Conservation (phyloP, 1,140 invertebrate genomes). For the Achroia grisella region DNA sequence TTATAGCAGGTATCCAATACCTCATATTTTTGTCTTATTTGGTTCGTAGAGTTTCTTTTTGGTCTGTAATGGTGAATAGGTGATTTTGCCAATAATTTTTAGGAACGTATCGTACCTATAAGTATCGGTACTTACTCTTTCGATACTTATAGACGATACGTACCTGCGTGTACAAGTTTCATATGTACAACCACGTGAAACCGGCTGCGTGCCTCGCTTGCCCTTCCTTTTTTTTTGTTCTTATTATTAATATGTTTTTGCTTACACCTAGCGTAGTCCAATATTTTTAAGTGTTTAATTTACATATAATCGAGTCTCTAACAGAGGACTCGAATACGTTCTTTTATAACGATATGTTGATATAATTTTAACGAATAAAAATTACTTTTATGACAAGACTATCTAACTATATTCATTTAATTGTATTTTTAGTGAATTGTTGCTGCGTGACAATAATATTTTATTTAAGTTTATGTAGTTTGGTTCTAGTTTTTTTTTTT, state of each 20-base stretch:
- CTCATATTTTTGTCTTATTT: too few relatives aligned
- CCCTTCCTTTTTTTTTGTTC: not conserved
- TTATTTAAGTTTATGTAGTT: slow-evolving; percentile 34
- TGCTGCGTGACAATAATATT: slow-evolving; percentile 55
- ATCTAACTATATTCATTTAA: slow-evolving; percentile 29
- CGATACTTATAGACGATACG: too few relatives aligned
- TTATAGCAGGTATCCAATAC: too few relatives aligned
- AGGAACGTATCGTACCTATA: too few relatives aligned
- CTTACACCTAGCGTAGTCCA: not conserved
- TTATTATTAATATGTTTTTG: slow-evolving; percentile 6
- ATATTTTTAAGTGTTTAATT: slow-evolving; percentile 18
- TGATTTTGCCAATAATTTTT: too few relatives aligned
- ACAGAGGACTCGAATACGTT: not conserved
- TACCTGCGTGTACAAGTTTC: slow-evolving; percentile 30
- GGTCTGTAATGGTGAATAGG: too few relatives aligned
- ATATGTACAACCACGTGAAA: not conserved
- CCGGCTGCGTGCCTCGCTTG: not conserved
- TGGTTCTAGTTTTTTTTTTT: slow-evolving; percentile 28
- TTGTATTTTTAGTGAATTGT: slow-evolving; percentile 32
- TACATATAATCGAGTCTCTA: slow-evolving; percentile 16
- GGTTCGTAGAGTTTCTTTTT: too few relatives aligned
- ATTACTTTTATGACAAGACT: slow-evolving; percentile 36
- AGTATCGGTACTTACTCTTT: too few relatives aligned
- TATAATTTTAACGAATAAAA: slow-evolving; percentile 12
- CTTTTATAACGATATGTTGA: not conserved